Conservation (phyloP, 2,113 vertebrate genomes). For the crab-eating macaque (Macaca fascicularis) region T2T-MFA8v1.1 NC_088391.1:87336001-87336500, state of each 20-base stretch:
- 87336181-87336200: not conserved
- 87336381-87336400: not conserved
- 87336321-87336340: not conserved
- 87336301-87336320: not conserved
- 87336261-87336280: not conserved
- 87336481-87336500: not conserved
- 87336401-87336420: not conserved
- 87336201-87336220: accelerated
- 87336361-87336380: not conserved
- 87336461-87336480: not conserved
- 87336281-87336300: not conserved
- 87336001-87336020: conserved; percentile 1
- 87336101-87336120: not conserved
- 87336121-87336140: not conserved
- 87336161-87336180: not conserved
- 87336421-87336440: not conserved
- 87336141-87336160: not conserved
- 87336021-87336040: not conserved
- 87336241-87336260: not conserved
- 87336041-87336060: not conserved
- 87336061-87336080: not conserved
- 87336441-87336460: not conserved
- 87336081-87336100: not conserved
- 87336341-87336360: not conserved
- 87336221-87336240: not conserved